These are phyloP conservation scores for Threskiornis aethiopicus DNA, from an alignment of 2,797 vertebrate genomes.

Conservation along the genomic window DNA sequence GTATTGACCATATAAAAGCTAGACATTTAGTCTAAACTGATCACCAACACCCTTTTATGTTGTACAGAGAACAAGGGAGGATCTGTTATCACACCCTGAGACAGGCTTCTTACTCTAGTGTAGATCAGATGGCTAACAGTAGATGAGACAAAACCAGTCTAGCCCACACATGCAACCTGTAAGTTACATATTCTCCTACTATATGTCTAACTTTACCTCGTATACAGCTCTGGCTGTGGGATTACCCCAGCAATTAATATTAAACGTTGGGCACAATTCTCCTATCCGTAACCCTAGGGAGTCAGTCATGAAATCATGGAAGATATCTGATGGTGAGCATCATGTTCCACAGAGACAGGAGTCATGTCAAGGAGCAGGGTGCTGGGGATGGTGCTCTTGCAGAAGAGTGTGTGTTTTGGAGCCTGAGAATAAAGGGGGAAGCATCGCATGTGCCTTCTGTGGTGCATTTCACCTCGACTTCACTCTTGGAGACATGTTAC, in stretches of 20 bases:
- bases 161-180: not conserved
- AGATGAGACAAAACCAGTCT: not conserved
- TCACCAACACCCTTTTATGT: not conserved
- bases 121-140: not conserved
- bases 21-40: not conserved
- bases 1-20: not conserved
- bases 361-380: not conserved
- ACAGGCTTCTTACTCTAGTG: not conserved
- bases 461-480: not conserved
- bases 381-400: not conserved
- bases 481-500: not conserved
- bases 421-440: not conserved
- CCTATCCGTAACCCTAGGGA: not conserved
- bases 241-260: not conserved
- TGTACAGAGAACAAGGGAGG: not conserved
- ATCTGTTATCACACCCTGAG: not conserved
- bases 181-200: not conserved
- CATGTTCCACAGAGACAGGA: not conserved
- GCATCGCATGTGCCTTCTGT: accelerated
- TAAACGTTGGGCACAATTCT: not conserved
- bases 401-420: not conserved
- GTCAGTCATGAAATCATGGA: not conserved
- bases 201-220: not conserved
- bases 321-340: not conserved
- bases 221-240: not conserved